These are phyloP conservation scores for Ylistrum balloti DNA, from an alignment of 1,140 invertebrate genomes.

Conservation along the genomic window DNA sequence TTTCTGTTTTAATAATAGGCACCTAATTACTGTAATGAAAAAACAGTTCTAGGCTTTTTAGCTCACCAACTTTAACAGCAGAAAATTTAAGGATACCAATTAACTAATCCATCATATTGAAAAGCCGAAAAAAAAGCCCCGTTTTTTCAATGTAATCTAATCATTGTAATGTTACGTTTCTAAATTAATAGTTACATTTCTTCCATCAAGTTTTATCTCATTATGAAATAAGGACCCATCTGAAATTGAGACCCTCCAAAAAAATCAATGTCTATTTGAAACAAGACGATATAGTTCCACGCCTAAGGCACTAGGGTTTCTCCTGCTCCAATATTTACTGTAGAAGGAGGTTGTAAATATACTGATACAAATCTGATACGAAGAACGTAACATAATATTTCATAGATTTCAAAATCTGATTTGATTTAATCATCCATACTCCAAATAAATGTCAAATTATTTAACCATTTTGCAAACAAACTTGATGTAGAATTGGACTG, in stretches of 20 bases:
- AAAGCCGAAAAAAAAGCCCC: not conserved
- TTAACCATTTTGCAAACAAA: not conserved
- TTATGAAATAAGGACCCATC: not conserved
- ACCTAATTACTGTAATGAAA: not conserved
- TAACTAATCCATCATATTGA: not conserved
- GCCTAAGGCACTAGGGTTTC: not conserved
- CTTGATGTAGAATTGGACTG: not conserved
- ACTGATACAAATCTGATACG: too few species aligned
- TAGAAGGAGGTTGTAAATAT: too few species aligned
- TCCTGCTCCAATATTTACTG: not conserved
- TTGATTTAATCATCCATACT: not conserved
- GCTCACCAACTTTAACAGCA: not conserved
- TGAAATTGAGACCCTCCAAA: not conserved
- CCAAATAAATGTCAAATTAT: not conserved
- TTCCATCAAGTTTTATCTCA: not conserved
- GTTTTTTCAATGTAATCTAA: not conserved
- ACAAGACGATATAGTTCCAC: not conserved
- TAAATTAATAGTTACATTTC: not conserved
- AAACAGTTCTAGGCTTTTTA: not conserved
- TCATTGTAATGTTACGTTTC: not conserved
- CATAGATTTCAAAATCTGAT: not conserved
- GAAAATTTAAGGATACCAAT: not conserved
- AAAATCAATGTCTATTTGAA: conserved; percentile 21
- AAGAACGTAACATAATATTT: not conserved
- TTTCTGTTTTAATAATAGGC: not conserved